These are phyloP conservation scores for Hippopotamus amphibius DNA, from an alignment of 2,113 vertebrate genomes.

Conservation along the genomic window DNA sequence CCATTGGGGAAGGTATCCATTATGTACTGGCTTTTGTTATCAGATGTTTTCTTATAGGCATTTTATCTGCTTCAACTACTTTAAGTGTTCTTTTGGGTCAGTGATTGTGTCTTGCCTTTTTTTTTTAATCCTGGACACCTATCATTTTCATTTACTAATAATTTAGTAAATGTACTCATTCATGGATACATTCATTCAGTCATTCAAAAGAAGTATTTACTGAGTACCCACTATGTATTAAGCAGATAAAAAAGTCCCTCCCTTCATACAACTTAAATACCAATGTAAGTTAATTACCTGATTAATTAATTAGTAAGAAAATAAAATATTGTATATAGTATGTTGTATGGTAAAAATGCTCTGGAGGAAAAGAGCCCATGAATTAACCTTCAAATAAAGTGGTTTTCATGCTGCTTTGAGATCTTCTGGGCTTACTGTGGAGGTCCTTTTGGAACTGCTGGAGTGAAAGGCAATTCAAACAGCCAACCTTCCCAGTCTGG, in stretches of 20 bases:
- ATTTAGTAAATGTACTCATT: neutral
- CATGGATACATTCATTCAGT: neutral
- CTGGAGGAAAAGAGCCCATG: neutral
- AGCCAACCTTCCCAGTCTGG: neutral
- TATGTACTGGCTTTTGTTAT: neutral
- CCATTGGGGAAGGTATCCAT: neutral
- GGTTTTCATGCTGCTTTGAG: neutral
- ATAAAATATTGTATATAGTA: neutral
- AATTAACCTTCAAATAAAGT: neutral
- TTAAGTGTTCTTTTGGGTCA: neutral
- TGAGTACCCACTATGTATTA: neutral
- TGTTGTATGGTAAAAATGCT: neutral
- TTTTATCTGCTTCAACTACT: neutral
- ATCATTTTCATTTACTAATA: neutral
- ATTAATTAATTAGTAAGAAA: neutral
- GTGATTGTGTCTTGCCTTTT: neutral
- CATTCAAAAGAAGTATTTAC: constrained; percentile 10
- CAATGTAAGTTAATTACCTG: constrained; percentile 13
- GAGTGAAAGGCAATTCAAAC: neutral
- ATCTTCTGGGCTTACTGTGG: neutral
- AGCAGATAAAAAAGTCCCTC: neutral
- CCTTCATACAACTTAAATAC: neutral
- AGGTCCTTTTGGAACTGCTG: neutral
- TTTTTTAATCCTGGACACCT: neutral
- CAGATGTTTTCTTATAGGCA: neutral